Evolutionary conservation across 2,888 invertebrate genomes (phyloP), one percentile per base, ranked within the genome.

Genomic region (Drosophila infuscata): DNA sequence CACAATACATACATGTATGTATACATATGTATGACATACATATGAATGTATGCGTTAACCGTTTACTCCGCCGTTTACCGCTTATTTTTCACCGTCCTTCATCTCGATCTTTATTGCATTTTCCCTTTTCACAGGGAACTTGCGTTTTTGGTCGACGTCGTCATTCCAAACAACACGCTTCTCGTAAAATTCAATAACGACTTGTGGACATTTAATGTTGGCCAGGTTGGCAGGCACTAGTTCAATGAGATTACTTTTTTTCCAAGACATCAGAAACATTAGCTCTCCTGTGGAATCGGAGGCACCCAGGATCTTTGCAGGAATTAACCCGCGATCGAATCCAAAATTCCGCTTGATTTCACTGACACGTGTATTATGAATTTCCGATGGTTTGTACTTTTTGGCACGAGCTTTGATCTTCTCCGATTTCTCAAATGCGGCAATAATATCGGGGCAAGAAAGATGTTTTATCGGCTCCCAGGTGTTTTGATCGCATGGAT

Each of bases 401-500:
- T 29, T 48, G 6, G 11, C 11, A 0, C 29, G 4, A 1, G 25
- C 9, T 15, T 95, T 95, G 88, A 95, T 95, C 88, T 95, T 95
- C 56, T 96, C 94, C 0, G 96, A 96, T 9, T 97, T 96, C 92
- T 98, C 98, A 93, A 96, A 98, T 0, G 97, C 96, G 69, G 96
- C 95, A 77, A 98, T 97, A 41, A 97, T 94, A 84, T 97, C 97
- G 0, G 98, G 98, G 92, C 98, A 98, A 89, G 98, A 97, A 3
- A 98, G 94, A 91, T 98, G 97, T 84, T 97, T 97, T 84, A 97
- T 97, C 0, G 98, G 99, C 89, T 99, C 99, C 99, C 99, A 99
- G 2, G 98, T 98, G 89, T 99, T 99, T 87, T 99, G 98, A 51
- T 96, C 96, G 89, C 97, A 96, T 57, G 95, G 95, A 91, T 97